Percentiles rank a stretch among this genome's conserved stretches.
Evolutionary conservation across 2,888 invertebrate species (phyloP).

Genomic region (Erpobdella octoculata): DNA sequence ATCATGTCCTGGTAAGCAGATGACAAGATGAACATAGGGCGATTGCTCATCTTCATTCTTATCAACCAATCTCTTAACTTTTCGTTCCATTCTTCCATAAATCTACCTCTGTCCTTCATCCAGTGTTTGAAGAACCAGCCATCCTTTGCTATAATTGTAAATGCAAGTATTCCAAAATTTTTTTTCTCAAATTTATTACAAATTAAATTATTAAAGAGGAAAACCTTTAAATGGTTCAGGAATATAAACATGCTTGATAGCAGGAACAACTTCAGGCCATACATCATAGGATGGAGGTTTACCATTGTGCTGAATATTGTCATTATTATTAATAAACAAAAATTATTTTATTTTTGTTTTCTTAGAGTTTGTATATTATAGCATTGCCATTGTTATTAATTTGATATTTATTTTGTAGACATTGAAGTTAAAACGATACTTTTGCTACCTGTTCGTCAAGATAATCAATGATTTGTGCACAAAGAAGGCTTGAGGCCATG

Average conservation of each 20-base stretch:
- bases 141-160: constrained; percentile 46
- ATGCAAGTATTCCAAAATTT: not conserved
- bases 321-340: not conserved
- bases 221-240: constrained; percentile 41
- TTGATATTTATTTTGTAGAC: no score
- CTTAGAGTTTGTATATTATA: not conserved
- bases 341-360: not conserved
- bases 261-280: constrained; percentile 63
- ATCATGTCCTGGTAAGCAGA: constrained; percentile 68
- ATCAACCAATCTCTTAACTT: constrained; percentile 57
- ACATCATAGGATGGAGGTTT: constrained; percentile 55
- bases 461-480: constrained; percentile 63
- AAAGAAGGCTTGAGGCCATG: constrained; percentile 61
- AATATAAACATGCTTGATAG: constrained; percentile 60
- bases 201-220: no score
- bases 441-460: constrained; percentile 54
- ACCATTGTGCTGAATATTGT: constrained; percentile 39
- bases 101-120: constrained; percentile 58
- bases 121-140: constrained; percentile 62
- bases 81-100: constrained; percentile 56
- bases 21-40: constrained; percentile 62
- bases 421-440: no score
- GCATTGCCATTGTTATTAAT: constrained; percentile 12
- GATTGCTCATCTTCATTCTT: constrained; percentile 52
- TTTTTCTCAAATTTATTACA: no score